Base-by-base conservation (phyloP, 2,888 invertebrate species). In the Lycia hirtaria region DNA sequence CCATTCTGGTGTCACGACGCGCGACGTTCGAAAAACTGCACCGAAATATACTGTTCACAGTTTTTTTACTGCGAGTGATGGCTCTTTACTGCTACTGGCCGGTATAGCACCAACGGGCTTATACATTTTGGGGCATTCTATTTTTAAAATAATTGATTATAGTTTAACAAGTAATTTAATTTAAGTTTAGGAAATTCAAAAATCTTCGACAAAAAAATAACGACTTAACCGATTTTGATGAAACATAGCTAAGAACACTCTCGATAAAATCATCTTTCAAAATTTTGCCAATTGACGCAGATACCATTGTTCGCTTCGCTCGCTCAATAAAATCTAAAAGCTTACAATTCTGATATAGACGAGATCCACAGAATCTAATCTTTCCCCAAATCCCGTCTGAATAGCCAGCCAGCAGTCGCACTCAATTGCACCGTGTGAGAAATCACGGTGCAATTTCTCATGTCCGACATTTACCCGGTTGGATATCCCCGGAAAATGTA, bases 401-500 rank as follows among this genome's bases (percentile, higher is more conserved):
- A 54, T 50, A 56, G 55, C 30, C 35, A 40, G 56, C 50, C 26
- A 15, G 26, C 22, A 26, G 33, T 54, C 51, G 48, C 54, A 24
- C 54, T 59, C 62, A 41, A 55, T 51, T 60, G 57, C 55, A 35
- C 41, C 60, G 45, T 43, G 60, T 60, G 67, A 68, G 62, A 71
- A 68, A 71, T 62, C 54, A 48, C 57, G 54, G 57, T 64, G 64
- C 65, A 68, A 60, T 73, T 68, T 65, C 60, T 64, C 59, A 30
- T 62, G 52, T 62, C 56, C 60, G 58, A 56, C 56, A 48, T 63
- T 64, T 74, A 68, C 72, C 72, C 70, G 64, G 44, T 15, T 47
- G 40, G 26, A 15, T 7, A 41, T n/a, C 10, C 53, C 38, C 20
- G 14, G 20, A 14, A 33, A 38, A 22, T 10, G 17, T 20, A 26